Base-by-base conservation (phyloP, 2,113 vertebrate genomes). In the Phrynosoma blainvillii region DNA sequence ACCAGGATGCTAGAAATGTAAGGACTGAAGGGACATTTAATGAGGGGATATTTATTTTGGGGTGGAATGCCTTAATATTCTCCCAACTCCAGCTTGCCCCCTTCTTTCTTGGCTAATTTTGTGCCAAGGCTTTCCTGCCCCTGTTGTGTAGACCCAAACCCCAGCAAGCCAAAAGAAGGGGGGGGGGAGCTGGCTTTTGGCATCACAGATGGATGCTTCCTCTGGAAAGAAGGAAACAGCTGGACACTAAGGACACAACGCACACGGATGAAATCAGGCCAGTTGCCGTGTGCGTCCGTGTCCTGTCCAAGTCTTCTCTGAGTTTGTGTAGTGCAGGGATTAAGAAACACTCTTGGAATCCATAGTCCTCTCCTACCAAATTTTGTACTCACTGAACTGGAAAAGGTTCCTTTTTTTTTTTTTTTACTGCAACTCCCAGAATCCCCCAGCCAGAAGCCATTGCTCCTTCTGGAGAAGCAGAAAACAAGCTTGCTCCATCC, bases 41-140 rank as follows among this genome's bases (percentile, higher is more conserved):
- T 47, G 47, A 7, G 47, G 47, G 47, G 36, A 36, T 1, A 36
- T 36, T 36, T 47, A 47, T 47, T 47, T 47, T 47, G 5, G 47
- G 47, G 47, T 47, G 47, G 5, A 47, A 47, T 47, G 47, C 47
- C 47, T 47, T 5, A 47, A 47, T 47, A 47, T 47, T 47, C 47
- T 47, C 47, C 47, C 47, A 47, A 47, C 47, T 47, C 47, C 47
- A 47, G 47, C 47, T 47, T 62, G 59, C 59, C 59, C 65, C 16
- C 65, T 21, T 21, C 23, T 66, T 66, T 66, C 23, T 16, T 23
- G 65, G 65, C 65, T 23, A 18, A 21, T 21, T 6, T 20, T 47
- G 47, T 47, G 3, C 47, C 47, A 11, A 59, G 8, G 21, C 52
- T 56, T 88, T 92, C 86, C 91, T 86, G 88, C 52, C 27, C 4